phyloP scores from a whole-genome alignment of 2,888 invertebrate species.

The Auanema sp. region DNA sequence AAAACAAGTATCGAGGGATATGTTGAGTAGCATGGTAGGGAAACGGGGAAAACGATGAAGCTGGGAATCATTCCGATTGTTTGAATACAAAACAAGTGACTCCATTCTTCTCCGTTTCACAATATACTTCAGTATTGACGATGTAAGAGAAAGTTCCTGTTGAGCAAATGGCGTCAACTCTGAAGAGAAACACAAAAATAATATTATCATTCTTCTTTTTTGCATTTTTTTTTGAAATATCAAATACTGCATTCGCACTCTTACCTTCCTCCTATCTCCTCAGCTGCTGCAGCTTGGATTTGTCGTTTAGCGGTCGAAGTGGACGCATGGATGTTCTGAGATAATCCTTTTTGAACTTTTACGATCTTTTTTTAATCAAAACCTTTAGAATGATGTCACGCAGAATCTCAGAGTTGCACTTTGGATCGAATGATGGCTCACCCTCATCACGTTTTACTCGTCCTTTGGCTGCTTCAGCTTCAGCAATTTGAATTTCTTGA shows the following conservation, averaged over 20 bases:
- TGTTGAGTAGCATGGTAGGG: not conserved
- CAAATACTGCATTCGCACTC: not conserved
- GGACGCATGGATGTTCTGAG: slow-evolving; percentile 56
- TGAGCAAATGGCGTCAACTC: slow-evolving; percentile 59
- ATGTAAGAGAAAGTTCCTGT: slow-evolving; percentile 59
- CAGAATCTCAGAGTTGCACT: slow-evolving; percentile 49
- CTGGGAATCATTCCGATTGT: slow-evolving; percentile 31
- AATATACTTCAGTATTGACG: slow-evolving; percentile 52
- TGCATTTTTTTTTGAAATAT: not conserved
- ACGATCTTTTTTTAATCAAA: not conserved
- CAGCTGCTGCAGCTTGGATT: slow-evolving; percentile 47
- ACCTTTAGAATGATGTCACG: slow-evolving; percentile 44
- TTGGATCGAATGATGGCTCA: slow-evolving; percentile 47
- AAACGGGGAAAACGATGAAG: slow-evolving; percentile 16
- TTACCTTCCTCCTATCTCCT: slow-evolving; percentile 34
- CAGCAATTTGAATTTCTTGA: not conserved
- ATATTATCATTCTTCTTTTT: not conserved
- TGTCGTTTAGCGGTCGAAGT: slow-evolving; percentile 54
- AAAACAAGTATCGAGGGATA: not conserved
- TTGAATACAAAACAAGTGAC: slow-evolving; percentile 61
- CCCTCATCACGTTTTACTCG: slow-evolving; percentile 36
- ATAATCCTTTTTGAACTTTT: slow-evolving; percentile 3
- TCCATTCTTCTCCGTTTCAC: slow-evolving; percentile 48
- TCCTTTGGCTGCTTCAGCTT: not conserved
- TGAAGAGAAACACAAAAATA: not conserved